Evolutionary conservation across 2,797 vertebrate species (phyloP).

Genomic region (Onychomys leucogaster): DNA sequence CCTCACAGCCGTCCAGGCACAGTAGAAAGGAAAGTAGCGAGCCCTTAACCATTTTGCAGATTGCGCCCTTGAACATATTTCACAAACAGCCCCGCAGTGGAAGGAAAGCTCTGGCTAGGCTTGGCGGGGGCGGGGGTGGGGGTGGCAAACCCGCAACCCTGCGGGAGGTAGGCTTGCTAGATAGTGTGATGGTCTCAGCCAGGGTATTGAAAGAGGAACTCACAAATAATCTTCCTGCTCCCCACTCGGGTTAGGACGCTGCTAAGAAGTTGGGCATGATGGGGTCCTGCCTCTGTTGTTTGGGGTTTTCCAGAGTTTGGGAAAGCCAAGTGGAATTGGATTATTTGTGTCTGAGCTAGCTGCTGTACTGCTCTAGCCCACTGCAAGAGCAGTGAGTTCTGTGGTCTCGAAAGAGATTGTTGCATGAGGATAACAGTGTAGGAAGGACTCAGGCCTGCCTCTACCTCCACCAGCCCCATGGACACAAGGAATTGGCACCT

Average conservation of each 20-base stretch:
- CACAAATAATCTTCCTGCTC: too few relatives aligned
- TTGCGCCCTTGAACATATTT: not conserved
- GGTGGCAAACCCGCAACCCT: too few relatives aligned
- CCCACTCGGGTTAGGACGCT: not conserved
- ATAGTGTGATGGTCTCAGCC: not conserved
- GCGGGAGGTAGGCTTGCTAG: not conserved
- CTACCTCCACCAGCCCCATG: not conserved
- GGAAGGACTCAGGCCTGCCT: not conserved
- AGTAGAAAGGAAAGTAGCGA: not conserved
- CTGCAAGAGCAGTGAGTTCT: not conserved
- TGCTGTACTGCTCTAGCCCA: not conserved
- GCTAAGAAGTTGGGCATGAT: not conserved
- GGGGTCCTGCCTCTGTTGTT: not conserved
- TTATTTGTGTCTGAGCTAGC: not conserved
- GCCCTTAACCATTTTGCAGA: not conserved
- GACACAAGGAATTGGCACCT: too few relatives aligned
- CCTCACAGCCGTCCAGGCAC: not conserved
- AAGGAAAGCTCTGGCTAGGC: not conserved
- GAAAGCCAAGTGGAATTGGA: not conserved
- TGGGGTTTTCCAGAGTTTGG: not conserved
- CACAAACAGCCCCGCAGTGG: rapidly evolving
- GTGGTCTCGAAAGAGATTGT: not conserved
- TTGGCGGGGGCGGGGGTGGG: too few relatives aligned
- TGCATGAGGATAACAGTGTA: too few relatives aligned
- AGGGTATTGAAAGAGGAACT: not conserved